phyloP scores from a whole-genome alignment of 1,140 invertebrate species.

The Magallana angulata region DNA sequence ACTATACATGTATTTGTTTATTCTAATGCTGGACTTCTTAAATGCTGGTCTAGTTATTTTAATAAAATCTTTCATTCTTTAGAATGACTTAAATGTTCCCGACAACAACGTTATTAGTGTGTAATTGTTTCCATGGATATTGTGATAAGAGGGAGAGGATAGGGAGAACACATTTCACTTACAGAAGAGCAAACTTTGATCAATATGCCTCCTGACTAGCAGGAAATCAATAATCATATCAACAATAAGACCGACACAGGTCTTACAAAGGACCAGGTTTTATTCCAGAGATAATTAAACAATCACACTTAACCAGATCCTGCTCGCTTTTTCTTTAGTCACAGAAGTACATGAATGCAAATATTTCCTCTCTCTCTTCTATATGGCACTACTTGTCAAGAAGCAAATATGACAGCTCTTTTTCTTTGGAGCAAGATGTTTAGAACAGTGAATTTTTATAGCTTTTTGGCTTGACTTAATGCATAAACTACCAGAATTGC shows the following conservation, averaged over 20 bases:
- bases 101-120: not conserved
- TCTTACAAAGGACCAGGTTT: not conserved
- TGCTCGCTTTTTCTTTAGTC: not conserved
- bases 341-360: slow-evolving; percentile 24
- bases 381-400: too few species aligned
- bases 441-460: too few species aligned
- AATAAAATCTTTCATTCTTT: too few species aligned
- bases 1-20: too few species aligned
- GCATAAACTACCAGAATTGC: too few species aligned
- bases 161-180: not conserved
- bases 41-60: too few species aligned
- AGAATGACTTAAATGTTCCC: too few species aligned
- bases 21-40: too few species aligned
- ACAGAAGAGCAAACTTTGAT: not conserved
- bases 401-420: too few species aligned
- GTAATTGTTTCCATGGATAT: slow-evolving; percentile 29
- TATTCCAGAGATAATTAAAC: slow-evolving; percentile 5
- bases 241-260: not conserved
- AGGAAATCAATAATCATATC: not conserved
- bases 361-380: slow-evolving; percentile 46
- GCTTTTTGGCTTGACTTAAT: too few species aligned
- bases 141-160: not conserved
- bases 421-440: too few species aligned
- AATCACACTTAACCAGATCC: not conserved
- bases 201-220: not conserved